phyloP scores from a whole-genome alignment of 2,797 vertebrate species.

The Thalassophryne amazonica region DNA sequence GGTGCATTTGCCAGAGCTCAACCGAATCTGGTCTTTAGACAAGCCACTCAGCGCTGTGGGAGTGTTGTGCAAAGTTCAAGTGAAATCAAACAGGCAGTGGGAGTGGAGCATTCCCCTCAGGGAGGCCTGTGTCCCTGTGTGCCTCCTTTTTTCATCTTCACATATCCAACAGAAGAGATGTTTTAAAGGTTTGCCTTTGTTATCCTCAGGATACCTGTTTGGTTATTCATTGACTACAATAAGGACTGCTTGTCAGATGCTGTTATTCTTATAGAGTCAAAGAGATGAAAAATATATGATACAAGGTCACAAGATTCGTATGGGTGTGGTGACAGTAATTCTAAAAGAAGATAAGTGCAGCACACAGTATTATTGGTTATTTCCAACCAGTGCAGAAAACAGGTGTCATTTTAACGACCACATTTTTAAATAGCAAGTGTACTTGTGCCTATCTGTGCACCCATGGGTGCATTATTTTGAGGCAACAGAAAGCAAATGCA shows the following conservation, averaged over 20 bases:
- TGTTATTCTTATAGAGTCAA: not conserved
- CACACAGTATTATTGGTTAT: too few species aligned
- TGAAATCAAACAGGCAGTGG: slow-evolving; percentile 57
- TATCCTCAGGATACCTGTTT: not conserved
- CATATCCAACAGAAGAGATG: slow-evolving; percentile 18
- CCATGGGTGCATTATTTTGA: too few species aligned
- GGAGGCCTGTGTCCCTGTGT: slow-evolving; percentile 40
- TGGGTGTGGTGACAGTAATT: too few species aligned
- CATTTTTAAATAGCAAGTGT: too few species aligned
- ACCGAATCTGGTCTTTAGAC: slow-evolving; percentile 54
- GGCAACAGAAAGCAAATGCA: too few species aligned
- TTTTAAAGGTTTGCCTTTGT: slow-evolving; percentile 15
- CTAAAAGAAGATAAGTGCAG: too few species aligned
- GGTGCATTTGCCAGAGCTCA: slow-evolving; percentile 41
- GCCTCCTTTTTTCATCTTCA: slow-evolving; percentile 19
- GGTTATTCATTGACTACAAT: not conserved
- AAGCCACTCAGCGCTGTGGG: slow-evolving; percentile 63
- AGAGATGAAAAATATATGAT: too few species aligned
- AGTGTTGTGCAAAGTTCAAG: slow-evolving; percentile 72
- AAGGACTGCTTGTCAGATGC: not conserved
- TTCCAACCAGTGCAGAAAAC: too few species aligned
- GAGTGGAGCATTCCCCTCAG: slow-evolving; percentile 45
- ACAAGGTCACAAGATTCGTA: too few species aligned
- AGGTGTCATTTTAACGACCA: too few species aligned
- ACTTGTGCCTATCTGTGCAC: too few species aligned